A percentile compares a stretch with the other conserved stretches of the same genome.
Conservation (phyloP, 1,140 invertebrate genomes). For the Tetramorium simillimum region DNA sequence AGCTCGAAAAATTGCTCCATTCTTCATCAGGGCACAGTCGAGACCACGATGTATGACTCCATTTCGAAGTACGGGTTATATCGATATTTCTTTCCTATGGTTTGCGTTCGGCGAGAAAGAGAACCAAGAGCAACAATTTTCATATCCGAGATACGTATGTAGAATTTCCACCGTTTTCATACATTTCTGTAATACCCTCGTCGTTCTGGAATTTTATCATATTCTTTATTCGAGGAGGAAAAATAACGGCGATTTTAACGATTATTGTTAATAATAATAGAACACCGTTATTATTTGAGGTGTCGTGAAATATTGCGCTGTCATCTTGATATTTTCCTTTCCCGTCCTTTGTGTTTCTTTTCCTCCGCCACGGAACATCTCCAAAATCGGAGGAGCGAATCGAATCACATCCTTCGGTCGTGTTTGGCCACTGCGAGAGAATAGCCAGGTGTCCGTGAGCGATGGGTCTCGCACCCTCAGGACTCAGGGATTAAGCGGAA, state of each 20-base stretch:
- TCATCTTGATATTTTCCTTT: constrained; percentile 6
- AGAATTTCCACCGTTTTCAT: constrained; percentile 24
- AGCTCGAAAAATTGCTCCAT: constrained; percentile 67
- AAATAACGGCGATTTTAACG: neutral
- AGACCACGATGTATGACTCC: constrained; percentile 62
- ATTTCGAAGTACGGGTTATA: constrained; percentile 51
- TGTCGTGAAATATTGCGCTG: neutral
- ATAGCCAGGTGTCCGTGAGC: constrained; percentile 44
- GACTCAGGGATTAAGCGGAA: constrained; percentile 20
- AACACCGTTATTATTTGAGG: neutral
- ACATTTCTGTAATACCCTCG: neutral
- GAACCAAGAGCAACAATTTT: neutral
- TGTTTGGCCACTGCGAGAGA: constrained; percentile 12
- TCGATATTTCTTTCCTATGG: constrained; percentile 29
- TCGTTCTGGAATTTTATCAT: neutral
- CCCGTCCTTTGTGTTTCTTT: neutral
- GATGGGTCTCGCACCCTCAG: constrained; percentile 1
- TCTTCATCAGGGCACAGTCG: constrained; percentile 50
- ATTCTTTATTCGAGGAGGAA: neutral
- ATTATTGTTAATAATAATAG: constrained; percentile 28
- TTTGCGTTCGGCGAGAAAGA: neutral
- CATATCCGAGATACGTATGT: constrained; percentile 11
- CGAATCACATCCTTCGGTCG: neutral
- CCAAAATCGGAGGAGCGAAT: constrained; percentile 15
- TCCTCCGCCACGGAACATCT: neutral